Percentiles rank a stretch among this genome's conserved stretches.
These are phyloP conservation scores for Hiodon tergisus DNA, from an alignment of 2,113 vertebrate species.

Conservation along the genomic window DNA sequence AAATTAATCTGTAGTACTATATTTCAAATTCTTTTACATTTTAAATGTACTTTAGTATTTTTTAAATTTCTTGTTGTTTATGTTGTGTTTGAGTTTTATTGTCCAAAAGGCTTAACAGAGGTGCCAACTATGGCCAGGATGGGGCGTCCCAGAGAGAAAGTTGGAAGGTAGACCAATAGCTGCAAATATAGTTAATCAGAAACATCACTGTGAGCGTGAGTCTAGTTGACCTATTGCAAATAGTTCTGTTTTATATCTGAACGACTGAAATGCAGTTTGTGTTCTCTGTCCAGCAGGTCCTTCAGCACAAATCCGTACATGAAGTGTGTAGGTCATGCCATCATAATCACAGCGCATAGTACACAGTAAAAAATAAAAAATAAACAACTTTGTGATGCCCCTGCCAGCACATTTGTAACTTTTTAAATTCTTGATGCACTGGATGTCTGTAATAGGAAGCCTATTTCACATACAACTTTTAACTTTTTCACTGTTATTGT, in stretches of 20 bases:
- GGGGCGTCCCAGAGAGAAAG: conserved; percentile 22
- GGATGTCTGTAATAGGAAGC: neutral
- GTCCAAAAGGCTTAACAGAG: conserved; percentile 54
- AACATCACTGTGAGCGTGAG: neutral
- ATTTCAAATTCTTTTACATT: conserved; percentile 75
- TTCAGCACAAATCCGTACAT: neutral
- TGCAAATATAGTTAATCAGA: neutral
- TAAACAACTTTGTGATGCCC: neutral
- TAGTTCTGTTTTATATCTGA: conserved; percentile 32
- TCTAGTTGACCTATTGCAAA: conserved; percentile 5
- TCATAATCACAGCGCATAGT: neutral
- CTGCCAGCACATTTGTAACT: neutral
- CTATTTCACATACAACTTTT: neutral
- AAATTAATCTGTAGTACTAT: conserved; percentile 98
- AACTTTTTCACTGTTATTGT: too few relatives aligned
- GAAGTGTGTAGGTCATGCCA: neutral
- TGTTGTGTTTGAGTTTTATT: conserved; percentile 64
- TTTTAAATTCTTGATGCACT: neutral
- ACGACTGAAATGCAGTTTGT: neutral
- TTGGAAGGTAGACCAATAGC: conserved; percentile 1
- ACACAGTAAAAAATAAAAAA: neutral
- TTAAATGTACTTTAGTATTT: conserved; percentile 46
- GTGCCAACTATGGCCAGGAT: neutral
- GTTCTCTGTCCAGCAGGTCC: conserved; percentile 8
- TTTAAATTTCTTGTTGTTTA: conserved; percentile 52